Evolutionary conservation across 2,888 invertebrate genomes (phyloP), one percentile per base, ranked within the genome.

Genomic region (Seira ritae): DNA sequence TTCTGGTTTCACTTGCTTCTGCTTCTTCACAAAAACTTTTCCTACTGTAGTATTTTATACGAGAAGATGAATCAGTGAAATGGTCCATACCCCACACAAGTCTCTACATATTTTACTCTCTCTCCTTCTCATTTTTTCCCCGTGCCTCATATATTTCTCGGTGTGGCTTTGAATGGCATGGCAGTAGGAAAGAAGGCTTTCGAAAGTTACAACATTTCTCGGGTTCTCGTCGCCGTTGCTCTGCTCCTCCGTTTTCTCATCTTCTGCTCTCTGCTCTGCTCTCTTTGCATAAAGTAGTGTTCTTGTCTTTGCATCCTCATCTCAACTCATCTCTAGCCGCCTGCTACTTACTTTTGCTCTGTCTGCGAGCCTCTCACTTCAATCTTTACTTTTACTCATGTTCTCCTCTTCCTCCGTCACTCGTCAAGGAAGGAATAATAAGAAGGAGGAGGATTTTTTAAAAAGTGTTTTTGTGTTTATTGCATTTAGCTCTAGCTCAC

Each of bases 141-240:
- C 17, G 55, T 55, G 55, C 55, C 17, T 55, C 55, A 55, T 55
- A 55, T 55, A 31, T 31, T 55, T 55, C 55, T 31, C 31, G 31
- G 31, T 4, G 31, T 4, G 31, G 2, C 55, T 55, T 55, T n/a
- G 55, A 1, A 55, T 55, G 6, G 55, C 17, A 12, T 55, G 55
- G 55, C 55, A 55, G 55, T 55, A 55, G 55, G 17, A 55, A 55
- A 55, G 15, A 17, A 55, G 55, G 55, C 55, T 55, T 55, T 55
- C 55, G 55, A 55, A 55, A 55, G 55, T 55, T 55, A 77, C 50
- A 75, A 19, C 60, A 77, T 77, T 77, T 77, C 69, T 77, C 77
- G 77, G 77, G 50, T 60, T 71, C 55, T 31, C 22, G n/a, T 19
- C 62, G 15, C 12, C 23, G 20, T 19, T 12, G 19, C 50, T 8